Evolutionary conservation across 2,888 invertebrate genomes (phyloP).

Genomic region (Antitype chi): DNA sequence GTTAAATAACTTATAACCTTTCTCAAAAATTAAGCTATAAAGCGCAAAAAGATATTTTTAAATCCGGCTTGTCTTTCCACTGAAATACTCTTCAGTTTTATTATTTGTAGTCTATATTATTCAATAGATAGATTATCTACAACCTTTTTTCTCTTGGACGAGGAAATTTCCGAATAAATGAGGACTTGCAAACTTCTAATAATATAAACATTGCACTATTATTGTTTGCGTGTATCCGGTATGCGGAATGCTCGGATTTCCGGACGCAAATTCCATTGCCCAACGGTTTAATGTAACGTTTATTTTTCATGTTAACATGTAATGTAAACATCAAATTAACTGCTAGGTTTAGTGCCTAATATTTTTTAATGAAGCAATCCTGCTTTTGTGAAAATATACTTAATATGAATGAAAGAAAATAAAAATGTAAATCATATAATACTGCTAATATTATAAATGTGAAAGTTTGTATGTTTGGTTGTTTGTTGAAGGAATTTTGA

Average conservation of each 20-base stretch:
- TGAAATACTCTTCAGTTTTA: too few species aligned
- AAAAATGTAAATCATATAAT: not conserved
- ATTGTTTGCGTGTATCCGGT: constrained; percentile 26
- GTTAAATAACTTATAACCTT: too few species aligned
- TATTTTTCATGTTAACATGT: constrained; percentile 1
- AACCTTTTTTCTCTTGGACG: not conserved
- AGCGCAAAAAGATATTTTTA: too few species aligned
- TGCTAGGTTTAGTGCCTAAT: not conserved
- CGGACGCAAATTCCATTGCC: constrained; percentile 30
- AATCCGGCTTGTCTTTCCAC: too few species aligned
- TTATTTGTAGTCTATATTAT: too few species aligned
- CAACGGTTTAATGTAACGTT: constrained; percentile 17
- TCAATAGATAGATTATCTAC: too few species aligned
- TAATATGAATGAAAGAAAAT: too few species aligned
- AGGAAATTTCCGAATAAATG: constrained; percentile 6
- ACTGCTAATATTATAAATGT: too few species aligned
- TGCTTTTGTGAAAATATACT: too few species aligned
- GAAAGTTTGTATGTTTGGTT: too few species aligned
- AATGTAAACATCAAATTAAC: not conserved
- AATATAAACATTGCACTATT: constrained; percentile 27
- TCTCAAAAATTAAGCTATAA: too few species aligned
- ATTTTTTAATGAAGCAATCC: not conserved
- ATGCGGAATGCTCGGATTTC: constrained; percentile 31
- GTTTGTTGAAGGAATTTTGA: too few species aligned
- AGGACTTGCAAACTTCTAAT: not conserved